A percentile compares a stretch with the other conserved stretches of the same genome.
Evolutionary conservation across 2,888 invertebrate genomes (phyloP).

Genomic region (Monoplex corrugatus): DNA sequence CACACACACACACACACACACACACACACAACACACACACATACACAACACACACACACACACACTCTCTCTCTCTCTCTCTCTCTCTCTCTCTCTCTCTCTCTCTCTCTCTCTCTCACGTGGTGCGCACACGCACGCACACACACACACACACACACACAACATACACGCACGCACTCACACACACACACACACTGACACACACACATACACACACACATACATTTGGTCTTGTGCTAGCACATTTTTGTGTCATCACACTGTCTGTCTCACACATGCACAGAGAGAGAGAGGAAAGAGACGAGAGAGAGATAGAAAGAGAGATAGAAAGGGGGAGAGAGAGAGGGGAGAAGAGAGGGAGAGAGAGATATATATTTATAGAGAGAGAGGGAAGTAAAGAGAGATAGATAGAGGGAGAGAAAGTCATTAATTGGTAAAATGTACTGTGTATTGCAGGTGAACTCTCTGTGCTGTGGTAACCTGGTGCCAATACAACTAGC

Average conservation of each 20-base stretch:
- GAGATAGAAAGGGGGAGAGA: too few relatives aligned
- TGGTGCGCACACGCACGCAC: neutral
- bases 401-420: too few relatives aligned
- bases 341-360: too few relatives aligned
- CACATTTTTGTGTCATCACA: too few relatives aligned
- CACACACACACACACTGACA: neutral
- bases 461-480: slow-evolving; percentile 61
- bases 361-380: too few relatives aligned
- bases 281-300: too few relatives aligned
- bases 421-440: too few relatives aligned
- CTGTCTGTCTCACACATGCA: neutral
- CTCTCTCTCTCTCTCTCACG: neutral
- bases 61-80: neutral
- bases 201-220: neutral
- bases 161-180: neutral
- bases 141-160: slow-evolving; percentile 13
- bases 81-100: neutral
- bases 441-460: slow-evolving; percentile 57
- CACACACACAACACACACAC: too few relatives aligned
- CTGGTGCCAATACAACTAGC: slow-evolving; percentile 65
- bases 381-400: too few relatives aligned
- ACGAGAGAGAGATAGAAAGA: too few relatives aligned
- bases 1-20: neutral
- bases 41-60: neutral
- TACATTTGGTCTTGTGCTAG: too few relatives aligned